These are phyloP conservation scores for Cataglyphis hispanica DNA, from an alignment of 1,140 invertebrate genomes.

Conservation along the genomic window DNA sequence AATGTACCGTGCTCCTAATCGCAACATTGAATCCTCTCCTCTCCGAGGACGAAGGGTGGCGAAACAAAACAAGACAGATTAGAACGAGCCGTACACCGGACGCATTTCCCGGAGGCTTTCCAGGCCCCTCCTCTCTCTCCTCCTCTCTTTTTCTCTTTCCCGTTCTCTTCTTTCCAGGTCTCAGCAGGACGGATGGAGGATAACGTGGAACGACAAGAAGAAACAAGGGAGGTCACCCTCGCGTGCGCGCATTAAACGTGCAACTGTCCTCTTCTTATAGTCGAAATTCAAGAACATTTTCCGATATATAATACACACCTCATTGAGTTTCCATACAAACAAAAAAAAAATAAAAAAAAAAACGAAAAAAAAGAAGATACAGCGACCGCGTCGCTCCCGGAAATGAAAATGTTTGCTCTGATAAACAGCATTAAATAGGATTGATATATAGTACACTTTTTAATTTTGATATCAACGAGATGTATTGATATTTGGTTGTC, in stretches of 20 bases:
- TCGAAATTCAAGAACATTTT: slow-evolving; percentile 37
- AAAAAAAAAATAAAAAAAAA: not conserved
- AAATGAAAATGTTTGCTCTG: slow-evolving; percentile 7
- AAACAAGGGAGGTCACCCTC: slow-evolving; percentile 9
- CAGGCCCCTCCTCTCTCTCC: too few relatives aligned
- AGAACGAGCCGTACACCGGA: not conserved
- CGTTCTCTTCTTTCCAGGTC: not conserved
- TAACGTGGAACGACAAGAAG: not conserved
- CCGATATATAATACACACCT: slow-evolving; percentile 33
- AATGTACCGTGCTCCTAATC: not conserved
- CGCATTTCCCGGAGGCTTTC: slow-evolving; percentile 44
- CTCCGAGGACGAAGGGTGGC: not conserved
- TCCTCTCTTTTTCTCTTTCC: not conserved
- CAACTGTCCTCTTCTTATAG: not conserved
- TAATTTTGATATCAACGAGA: not conserved
- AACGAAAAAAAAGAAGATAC: not conserved
- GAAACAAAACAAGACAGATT: slow-evolving; percentile 55
- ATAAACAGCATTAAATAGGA: slow-evolving; percentile 3
- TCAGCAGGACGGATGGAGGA: not conserved
- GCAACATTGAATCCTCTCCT: not conserved
- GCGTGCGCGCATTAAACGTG: not conserved
- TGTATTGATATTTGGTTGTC: not conserved
- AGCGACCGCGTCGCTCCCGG: not conserved
- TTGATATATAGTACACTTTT: not conserved
- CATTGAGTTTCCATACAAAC: slow-evolving; percentile 22